Conservation (phyloP, 2,888 invertebrate species). For the Pocota personata region DNA sequence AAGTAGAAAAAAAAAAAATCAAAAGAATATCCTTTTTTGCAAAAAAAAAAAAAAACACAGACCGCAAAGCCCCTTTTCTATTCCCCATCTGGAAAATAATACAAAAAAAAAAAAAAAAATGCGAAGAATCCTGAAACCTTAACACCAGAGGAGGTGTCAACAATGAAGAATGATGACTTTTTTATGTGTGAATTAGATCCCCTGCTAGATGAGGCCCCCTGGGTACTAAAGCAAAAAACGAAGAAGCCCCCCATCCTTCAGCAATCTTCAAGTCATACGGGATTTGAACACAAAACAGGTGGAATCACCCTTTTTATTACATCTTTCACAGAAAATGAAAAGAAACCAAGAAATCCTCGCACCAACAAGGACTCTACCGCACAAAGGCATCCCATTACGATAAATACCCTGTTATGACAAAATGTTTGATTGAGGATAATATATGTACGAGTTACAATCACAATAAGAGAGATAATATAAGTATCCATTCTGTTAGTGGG, state of each 20-base stretch:
- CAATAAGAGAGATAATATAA: slow-evolving; percentile 66
- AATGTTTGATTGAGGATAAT: slow-evolving; percentile 72
- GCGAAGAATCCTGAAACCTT: slow-evolving; percentile 31
- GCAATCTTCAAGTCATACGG: slow-evolving; percentile 33
- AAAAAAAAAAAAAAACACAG: neutral
- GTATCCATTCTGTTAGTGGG: slow-evolving; percentile 42
- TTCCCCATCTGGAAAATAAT: slow-evolving; percentile 27
- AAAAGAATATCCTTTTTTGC: slow-evolving; percentile 11
- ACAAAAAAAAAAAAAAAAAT: neutral
- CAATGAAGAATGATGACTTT: slow-evolving; percentile 73
- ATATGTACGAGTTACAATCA: slow-evolving; percentile 60
- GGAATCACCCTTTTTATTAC: slow-evolving; percentile 65
- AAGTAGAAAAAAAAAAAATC: slow-evolving; percentile 13
- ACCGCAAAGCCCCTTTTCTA: slow-evolving; percentile 25
- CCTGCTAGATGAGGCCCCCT: slow-evolving; percentile 24
- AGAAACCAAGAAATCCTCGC: neutral
- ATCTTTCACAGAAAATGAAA: neutral
- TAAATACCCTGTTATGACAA: slow-evolving; percentile 73
- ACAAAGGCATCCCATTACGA: slow-evolving; percentile 56
- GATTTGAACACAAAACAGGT: slow-evolving; percentile 64
- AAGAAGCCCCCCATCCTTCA: slow-evolving; percentile 28
- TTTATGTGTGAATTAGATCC: slow-evolving; percentile 69
- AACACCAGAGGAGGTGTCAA: slow-evolving; percentile 65
- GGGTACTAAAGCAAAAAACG: slow-evolving; percentile 5
- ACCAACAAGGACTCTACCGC: slow-evolving; percentile 3